Conservation (phyloP, 2,888 invertebrate genomes). For the Dicyrtomina minuta region DNA sequence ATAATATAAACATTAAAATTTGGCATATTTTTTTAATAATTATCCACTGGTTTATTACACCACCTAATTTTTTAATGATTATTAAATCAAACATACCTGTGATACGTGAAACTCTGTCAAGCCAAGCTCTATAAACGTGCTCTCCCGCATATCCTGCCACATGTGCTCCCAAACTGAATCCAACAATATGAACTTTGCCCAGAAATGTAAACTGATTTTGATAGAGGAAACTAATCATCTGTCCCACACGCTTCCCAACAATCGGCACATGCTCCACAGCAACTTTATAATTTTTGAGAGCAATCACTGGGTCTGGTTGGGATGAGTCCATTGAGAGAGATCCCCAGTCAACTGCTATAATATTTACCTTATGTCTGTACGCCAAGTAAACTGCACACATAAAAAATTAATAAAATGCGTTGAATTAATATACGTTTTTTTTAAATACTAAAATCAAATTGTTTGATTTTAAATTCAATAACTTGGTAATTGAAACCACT, state of each 20-base stretch:
- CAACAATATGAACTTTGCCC: constrained; percentile 19
- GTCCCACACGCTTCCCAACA: constrained; percentile 22
- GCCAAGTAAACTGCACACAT: constrained; percentile 4
- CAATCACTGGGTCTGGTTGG: background rate
- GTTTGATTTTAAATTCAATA: too few species aligned
- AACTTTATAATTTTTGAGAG: constrained; percentile 4
- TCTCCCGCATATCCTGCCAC: constrained; percentile 24
- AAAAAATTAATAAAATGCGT: background rate
- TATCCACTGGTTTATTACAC: too few species aligned
- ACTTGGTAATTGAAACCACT: too few species aligned
- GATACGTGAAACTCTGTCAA: background rate
- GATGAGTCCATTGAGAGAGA: background rate
- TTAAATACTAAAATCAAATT: too few species aligned
- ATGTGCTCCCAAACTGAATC: constrained; percentile 26
- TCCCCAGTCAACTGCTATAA: constrained; percentile 24
- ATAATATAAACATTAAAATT: too few species aligned
- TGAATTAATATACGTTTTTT: background rate
- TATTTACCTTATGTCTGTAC: constrained; percentile 6
- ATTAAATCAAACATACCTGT: too few species aligned
- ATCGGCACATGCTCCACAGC: constrained; percentile 19
- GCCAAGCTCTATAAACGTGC: constrained; percentile 3
- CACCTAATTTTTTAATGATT: too few species aligned
- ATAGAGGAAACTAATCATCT: constrained; percentile 9
- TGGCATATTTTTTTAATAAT: too few species aligned
- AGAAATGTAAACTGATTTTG: constrained; percentile 1